phyloP scores from a whole-genome alignment of 2,888 invertebrate genomes.

The Epicampocera succincta region DNA sequence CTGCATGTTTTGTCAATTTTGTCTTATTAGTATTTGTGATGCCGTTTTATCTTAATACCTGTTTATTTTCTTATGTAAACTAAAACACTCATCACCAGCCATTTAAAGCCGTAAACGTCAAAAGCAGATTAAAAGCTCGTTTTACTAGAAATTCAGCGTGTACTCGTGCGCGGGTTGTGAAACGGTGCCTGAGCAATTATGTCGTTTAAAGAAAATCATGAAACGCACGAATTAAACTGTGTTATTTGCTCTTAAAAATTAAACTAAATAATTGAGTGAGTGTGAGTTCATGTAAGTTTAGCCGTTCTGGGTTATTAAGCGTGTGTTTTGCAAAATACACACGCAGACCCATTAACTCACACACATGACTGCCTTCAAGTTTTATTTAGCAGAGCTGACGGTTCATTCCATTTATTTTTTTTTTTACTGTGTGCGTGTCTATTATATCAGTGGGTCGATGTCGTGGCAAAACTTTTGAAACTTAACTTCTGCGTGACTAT shows the following conservation, averaged over 20 bases:
- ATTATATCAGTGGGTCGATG: neutral
- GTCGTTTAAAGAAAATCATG: conserved; percentile 12
- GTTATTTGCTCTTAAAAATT: neutral
- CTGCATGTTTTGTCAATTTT: too few species aligned
- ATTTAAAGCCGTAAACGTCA: too few species aligned
- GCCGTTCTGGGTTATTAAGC: conserved; percentile 59
- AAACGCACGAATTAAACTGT: conserved; percentile 21
- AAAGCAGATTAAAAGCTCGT: too few species aligned
- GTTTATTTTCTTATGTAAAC: too few species aligned
- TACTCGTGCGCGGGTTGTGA: neutral
- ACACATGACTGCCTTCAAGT: neutral
- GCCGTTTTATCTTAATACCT: too few species aligned
- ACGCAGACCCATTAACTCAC: neutral
- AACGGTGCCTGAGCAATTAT: conserved; percentile 20
- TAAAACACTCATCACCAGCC: too few species aligned
- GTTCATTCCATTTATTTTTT: conserved; percentile 17
- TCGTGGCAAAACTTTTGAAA: neutral
- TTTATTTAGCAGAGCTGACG: neutral
- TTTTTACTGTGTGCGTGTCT: conserved; percentile 16
- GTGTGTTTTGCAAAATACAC: conserved; percentile 29
- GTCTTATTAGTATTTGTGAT: too few species aligned
- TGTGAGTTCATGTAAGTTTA: conserved; percentile 21
- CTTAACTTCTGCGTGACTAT: conserved; percentile 24
- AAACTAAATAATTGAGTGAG: conserved; percentile 8
- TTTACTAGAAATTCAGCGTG: too few species aligned